phyloP scores from a whole-genome alignment of 2,113 vertebrate species.

The Corythornis cristatus region DNA sequence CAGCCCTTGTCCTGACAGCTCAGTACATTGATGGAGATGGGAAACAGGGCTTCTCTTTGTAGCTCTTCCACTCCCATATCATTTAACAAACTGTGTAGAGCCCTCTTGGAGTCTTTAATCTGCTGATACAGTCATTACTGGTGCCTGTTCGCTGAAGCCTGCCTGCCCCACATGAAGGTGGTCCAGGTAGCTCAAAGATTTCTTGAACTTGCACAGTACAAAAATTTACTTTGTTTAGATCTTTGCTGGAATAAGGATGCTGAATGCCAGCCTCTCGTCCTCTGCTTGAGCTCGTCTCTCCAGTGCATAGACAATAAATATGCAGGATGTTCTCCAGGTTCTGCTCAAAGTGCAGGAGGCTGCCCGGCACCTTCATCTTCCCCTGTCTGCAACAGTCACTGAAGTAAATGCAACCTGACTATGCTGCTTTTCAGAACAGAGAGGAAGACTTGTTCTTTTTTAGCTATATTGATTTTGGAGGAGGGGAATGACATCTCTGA shows the following conservation, averaged over 20 bases:
- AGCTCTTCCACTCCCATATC: background rate
- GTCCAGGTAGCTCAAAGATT: background rate
- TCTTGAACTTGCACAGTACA: background rate
- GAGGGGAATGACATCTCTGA: background rate
- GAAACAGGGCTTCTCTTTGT: background rate
- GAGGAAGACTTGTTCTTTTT: background rate
- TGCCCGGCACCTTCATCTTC: background rate
- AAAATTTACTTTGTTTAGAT: background rate
- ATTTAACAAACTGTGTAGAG: background rate
- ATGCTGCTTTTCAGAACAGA: background rate
- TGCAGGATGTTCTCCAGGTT: rapidly evolving
- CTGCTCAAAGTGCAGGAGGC: background rate
- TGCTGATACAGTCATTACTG: background rate
- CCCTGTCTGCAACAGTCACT: background rate
- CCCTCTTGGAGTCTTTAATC: background rate
- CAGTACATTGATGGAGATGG: background rate
- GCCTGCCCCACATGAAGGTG: background rate
- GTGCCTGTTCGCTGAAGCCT: background rate
- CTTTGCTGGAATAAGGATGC: rapidly evolving
- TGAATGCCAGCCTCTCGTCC: background rate
- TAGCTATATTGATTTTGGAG: background rate
- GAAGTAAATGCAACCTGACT: background rate
- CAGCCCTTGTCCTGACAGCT: background rate
- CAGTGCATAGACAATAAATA: background rate
- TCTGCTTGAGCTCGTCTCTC: background rate